A percentile compares a stretch with the other conserved stretches of the same genome.
Evolutionary conservation across 1,140 invertebrate genomes (phyloP).

Genomic region (Neuroterus valhalla): DNA sequence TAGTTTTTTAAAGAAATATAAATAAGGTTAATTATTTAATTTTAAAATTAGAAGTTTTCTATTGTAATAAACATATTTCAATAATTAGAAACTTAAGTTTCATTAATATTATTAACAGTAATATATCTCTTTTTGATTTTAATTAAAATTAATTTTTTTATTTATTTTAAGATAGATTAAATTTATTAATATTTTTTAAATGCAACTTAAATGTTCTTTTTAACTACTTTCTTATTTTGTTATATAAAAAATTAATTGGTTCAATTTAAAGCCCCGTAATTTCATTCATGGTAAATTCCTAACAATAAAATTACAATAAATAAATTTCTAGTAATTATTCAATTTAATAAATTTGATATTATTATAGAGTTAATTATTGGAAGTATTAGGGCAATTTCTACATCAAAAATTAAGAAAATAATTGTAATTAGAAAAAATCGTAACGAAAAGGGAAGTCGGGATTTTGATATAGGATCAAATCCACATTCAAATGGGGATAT

Average conservation of each 20-base stretch:
- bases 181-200: constrained; percentile 54
- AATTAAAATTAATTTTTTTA: constrained; percentile 76
- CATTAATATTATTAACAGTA: constrained; percentile 78
- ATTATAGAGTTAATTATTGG: constrained; percentile 72
- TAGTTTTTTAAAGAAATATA: constrained; percentile 49
- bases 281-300: constrained; percentile 79
- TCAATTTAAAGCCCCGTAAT: constrained; percentile 75
- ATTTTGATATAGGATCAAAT: constrained; percentile 76
- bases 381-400: constrained; percentile 78
- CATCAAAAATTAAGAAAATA: no score
- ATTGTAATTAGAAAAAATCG: constrained; percentile 82
- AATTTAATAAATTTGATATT: constrained; percentile 67
- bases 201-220: constrained; percentile 42
- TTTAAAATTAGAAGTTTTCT: constrained; percentile 50
- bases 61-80: constrained; percentile 71
- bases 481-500: constrained; percentile 79
- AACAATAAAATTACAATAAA: constrained; percentile 77
- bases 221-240: constrained; percentile 51
- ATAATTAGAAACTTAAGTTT: constrained; percentile 73
- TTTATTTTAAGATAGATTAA: constrained; percentile 78
- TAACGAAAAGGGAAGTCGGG: constrained; percentile 74
- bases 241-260: constrained; percentile 47
- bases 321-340: constrained; percentile 68
- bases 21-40: constrained; percentile 50
- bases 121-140: constrained; percentile 78